Evolutionary conservation across 2,113 vertebrate species (phyloP).

Genomic region (Parus major): DNA sequence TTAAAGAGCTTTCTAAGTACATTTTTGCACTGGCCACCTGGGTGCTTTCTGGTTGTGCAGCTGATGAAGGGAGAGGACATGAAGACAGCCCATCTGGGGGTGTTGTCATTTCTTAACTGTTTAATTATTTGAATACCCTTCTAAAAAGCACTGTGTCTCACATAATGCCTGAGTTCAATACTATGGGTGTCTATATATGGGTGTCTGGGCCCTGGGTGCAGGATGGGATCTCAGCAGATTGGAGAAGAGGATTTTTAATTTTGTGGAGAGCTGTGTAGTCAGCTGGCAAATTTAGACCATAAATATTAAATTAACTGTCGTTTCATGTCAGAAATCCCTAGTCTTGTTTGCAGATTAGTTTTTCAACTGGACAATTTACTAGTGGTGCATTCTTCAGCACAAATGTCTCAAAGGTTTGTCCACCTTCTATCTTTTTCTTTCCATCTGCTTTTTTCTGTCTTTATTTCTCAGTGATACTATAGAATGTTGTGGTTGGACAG

Average conservation of each 20-base stretch:
- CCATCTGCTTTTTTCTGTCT: not conserved
- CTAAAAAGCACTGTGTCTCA: not conserved
- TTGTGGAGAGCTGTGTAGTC: constrained; percentile 25
- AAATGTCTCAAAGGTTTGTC: not conserved
- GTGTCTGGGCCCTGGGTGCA: not conserved
- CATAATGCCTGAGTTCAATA: not conserved
- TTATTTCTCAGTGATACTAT: not conserved
- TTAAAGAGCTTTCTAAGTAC: constrained; percentile 43
- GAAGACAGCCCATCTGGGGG: not conserved
- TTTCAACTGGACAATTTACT: not conserved
- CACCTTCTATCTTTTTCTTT: not conserved
- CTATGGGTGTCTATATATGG: not conserved
- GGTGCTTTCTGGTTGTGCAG: not conserved
- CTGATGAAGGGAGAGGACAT: not conserved
- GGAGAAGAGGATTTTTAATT: constrained; percentile 34
- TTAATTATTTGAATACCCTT: constrained; percentile 5
- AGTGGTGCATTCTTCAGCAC: not conserved
- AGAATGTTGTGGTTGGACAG: not conserved
- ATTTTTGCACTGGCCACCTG: constrained; percentile 38
- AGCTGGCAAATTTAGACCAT: constrained; percentile 54
- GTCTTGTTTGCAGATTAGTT: constrained; percentile 16
- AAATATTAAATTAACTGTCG: constrained; percentile 51
- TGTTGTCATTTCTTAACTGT: not conserved
- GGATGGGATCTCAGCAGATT: not conserved
- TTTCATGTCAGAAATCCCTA: not conserved